These are phyloP conservation scores for Macrostomum cliftonense DNA, from an alignment of 2,888 invertebrate genomes.

Conservation along the genomic window DNA sequence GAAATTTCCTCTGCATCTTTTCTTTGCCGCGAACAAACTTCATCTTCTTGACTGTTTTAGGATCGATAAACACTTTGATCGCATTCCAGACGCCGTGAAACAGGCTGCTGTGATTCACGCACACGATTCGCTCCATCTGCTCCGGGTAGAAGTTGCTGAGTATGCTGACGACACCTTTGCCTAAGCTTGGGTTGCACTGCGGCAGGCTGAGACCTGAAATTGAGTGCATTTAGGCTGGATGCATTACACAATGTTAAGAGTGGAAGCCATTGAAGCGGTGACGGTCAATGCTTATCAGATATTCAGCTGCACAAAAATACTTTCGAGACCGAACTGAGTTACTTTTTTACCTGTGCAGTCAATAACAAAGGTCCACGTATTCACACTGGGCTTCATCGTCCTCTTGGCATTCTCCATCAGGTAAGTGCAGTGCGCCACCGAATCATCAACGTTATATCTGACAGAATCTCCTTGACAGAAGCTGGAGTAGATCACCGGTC, in stretches of 20 bases:
- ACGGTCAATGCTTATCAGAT: too few species aligned
- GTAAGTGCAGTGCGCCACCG: conserved; percentile 25
- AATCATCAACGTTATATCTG: conserved; percentile 23
- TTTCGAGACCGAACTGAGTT: too few species aligned
- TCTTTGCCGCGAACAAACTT: conserved; percentile 21
- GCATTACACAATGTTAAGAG: too few species aligned
- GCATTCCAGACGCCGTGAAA: conserved; percentile 34
- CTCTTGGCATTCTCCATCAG: conserved; percentile 28
- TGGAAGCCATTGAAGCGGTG: too few species aligned
- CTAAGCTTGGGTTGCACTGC: conserved; percentile 29
- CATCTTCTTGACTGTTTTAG: conserved; percentile 25
- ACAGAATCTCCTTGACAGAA: conserved; percentile 26
- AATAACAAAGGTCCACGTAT: conserved; percentile 27
- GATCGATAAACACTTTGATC: conserved; percentile 25
- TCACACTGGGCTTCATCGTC: conserved; percentile 22
- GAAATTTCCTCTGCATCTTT: conserved; percentile 22
- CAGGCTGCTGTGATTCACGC: conserved; percentile 27
- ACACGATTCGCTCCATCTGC: conserved; percentile 26
- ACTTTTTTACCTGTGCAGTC: conserved; percentile 23
- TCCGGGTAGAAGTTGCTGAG: conserved; percentile 32
- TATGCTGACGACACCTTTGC: conserved; percentile 23
- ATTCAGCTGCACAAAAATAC: too few species aligned
- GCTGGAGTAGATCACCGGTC: conserved; percentile 31
- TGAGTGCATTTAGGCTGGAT: too few species aligned
- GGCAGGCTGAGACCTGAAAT: conserved; percentile 26